Evolutionary conservation across 2,888 invertebrate species (phyloP).

Genomic region (Melanophora roralis): DNA sequence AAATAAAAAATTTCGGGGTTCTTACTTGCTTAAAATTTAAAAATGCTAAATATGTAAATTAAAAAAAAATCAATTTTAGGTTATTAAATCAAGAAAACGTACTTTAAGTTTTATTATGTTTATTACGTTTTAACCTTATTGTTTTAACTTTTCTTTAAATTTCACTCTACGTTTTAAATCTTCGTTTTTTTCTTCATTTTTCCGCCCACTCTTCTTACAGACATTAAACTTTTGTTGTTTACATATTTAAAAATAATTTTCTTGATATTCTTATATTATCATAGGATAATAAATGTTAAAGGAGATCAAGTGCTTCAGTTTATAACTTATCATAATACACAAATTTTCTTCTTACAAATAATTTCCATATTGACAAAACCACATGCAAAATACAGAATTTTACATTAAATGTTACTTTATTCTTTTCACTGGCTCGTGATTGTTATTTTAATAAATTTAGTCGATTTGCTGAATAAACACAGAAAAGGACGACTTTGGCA

Average conservation of each 20-base stretch:
- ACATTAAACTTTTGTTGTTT: conserved; percentile 20
- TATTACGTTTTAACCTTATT: too few species aligned
- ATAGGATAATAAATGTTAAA: conserved; percentile 56
- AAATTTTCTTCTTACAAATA: conserved; percentile 4
- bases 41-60: too few species aligned
- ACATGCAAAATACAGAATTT: neutral
- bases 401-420: neutral
- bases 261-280: conserved; percentile 55
- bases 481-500: conserved; percentile 4
- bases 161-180: too few species aligned
- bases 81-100: too few species aligned
- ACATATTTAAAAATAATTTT: conserved; percentile 47
- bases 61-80: too few species aligned
- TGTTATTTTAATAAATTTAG: conserved; percentile 75
- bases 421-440: conserved; percentile 16
- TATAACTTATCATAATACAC: conserved; percentile 27
- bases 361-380: conserved; percentile 26
- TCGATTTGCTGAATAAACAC: conserved; percentile 74
- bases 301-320: conserved; percentile 56
- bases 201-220: too few species aligned
- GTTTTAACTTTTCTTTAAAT: too few species aligned
- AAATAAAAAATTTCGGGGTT: too few species aligned
- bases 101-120: too few species aligned
- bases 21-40: too few species aligned
- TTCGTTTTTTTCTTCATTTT: too few species aligned